phyloP scores from a whole-genome alignment of 2,797 vertebrate species.

The Calcarius lapponicus region DNA sequence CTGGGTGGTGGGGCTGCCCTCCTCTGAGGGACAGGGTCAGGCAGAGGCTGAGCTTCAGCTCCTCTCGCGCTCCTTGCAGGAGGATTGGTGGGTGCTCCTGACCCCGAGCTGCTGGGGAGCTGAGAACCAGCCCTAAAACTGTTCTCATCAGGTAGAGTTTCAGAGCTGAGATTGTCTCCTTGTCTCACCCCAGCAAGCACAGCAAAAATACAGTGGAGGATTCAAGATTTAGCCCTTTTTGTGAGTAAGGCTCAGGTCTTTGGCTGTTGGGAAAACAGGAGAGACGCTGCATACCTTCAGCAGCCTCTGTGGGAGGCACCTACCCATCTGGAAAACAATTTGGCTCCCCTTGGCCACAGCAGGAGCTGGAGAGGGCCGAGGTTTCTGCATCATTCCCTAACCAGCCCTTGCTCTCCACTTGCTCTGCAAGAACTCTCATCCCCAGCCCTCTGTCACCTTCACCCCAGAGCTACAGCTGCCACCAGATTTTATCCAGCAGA shows the following conservation, averaged over 20 bases:
- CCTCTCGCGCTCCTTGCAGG: fast-evolving
- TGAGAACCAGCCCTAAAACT: neutral
- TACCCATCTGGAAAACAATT: neutral
- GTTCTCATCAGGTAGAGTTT: neutral
- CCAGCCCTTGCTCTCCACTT: neutral
- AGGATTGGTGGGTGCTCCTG: neutral
- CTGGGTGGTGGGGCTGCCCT: neutral
- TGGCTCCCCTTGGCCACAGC: neutral
- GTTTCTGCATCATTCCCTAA: neutral
- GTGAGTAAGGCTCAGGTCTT: neutral
- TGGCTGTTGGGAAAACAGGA: neutral
- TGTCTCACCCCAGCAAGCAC: neutral
- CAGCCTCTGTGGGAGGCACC: neutral
- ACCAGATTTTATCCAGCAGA: neutral
- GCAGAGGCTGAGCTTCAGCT: neutral
- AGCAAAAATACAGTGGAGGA: neutral
- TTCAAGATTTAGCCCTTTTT: neutral
- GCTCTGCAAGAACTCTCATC: fast-evolving
- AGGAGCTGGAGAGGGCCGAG: neutral
- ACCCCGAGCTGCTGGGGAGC: neutral
- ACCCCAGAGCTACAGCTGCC: neutral
- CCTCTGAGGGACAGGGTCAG: neutral
- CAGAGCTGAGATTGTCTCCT: neutral
- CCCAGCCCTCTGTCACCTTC: neutral
- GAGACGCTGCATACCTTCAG: neutral